Evolutionary conservation across 2,113 vertebrate species (phyloP), one percentile per base, ranked within the genome.

Genomic region (Alosa alosa): DNA sequence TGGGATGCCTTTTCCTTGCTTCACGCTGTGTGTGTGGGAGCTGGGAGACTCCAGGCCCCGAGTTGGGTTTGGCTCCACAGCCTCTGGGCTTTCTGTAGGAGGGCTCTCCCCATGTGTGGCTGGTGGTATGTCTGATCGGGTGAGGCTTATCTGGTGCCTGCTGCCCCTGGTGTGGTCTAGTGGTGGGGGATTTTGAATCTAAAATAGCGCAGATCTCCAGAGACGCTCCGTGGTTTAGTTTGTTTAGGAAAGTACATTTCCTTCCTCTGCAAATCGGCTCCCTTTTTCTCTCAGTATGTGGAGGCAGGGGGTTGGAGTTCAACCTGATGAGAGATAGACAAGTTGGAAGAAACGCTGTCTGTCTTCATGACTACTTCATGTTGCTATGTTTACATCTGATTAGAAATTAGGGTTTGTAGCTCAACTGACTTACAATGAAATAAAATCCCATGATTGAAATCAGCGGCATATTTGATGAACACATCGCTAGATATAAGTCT

Each of bases 211-310:
- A 0, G 20, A 55, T 88, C 87, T 87, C 90, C 83, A 0, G 50
- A 84, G 90, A 86, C n/a, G 68, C 55, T 81, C 64, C 20, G 72
- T 82, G 39, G 82, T 78, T 78, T 72, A 86, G 88, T 92, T 91
- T 91, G 89, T 91, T 87, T 89, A 88, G 90, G 83, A 83, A 91
- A 92, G 85, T 89, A 88, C 81, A 89, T 92, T 91, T 89, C 90
- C 89, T 91, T 89, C 87, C 90, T 83, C 50, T 60, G 45, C 13
- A 86, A 81, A 82, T 55, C 39, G 31, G 86, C 60, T 83, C 85
- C 83, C 31, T 78, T 78, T 36, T 78, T 78, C 72, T 78, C 31
- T 39, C 31, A 17, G 31, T 17, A 6, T 39, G 9, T 72, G 8
- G 25, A 72, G 64, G 64, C 13, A 36, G 25, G 10, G 72, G 72